Conservation (phyloP, 2,113 vertebrate genomes). For the Colaptes auratus region DNA sequence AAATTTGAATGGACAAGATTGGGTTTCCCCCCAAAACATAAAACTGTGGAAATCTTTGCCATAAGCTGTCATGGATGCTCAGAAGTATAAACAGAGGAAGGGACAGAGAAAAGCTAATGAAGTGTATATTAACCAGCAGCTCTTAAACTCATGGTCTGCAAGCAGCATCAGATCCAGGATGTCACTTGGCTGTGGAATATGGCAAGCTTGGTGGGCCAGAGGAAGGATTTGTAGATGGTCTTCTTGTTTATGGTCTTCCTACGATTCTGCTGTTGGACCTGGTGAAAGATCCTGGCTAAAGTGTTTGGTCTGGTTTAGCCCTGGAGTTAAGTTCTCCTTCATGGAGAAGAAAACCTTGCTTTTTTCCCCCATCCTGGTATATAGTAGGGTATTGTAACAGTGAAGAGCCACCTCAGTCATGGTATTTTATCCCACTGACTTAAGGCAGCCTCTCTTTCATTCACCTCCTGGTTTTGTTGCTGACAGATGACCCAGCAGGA, state of each 20-base stretch:
- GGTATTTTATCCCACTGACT: background rate
- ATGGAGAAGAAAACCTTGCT: background rate
- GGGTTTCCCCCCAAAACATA: background rate
- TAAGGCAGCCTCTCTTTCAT: background rate
- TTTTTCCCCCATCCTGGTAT: background rate
- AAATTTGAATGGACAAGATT: background rate
- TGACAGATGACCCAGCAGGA: background rate
- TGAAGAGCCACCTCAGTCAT: background rate
- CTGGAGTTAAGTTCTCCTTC: background rate
- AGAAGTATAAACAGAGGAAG: background rate
- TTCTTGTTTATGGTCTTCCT: background rate
- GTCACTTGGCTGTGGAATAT: background rate
- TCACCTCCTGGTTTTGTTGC: background rate
- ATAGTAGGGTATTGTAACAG: fast-evolving
- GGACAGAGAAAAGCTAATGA: background rate
- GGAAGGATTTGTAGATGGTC: background rate
- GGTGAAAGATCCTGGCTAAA: background rate
- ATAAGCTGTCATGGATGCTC: background rate
- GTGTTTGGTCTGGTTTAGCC: background rate
- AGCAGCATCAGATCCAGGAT: background rate
- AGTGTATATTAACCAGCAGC: background rate
- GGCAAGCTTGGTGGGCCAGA: background rate
- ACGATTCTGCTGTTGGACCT: background rate
- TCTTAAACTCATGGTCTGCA: background rate
- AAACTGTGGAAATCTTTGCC: background rate